Percentiles rank a stretch among this genome's conserved stretches.
Conservation (phyloP, 2,888 invertebrate species). For the Eurois occulta region DNA sequence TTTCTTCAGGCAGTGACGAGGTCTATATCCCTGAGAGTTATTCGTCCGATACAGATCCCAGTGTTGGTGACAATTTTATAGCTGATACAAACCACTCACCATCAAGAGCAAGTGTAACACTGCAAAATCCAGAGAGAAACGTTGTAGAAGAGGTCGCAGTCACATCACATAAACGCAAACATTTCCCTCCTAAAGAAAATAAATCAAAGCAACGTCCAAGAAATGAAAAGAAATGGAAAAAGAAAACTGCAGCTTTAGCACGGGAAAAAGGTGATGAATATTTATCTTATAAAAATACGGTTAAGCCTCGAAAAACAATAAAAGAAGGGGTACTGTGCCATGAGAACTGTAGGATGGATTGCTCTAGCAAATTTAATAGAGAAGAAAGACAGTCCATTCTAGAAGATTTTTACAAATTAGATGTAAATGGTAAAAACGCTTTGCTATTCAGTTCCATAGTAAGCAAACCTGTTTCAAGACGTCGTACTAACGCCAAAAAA, state of each 20-base stretch:
- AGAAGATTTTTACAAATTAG: conserved; percentile 40
- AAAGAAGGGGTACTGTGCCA: conserved; percentile 44
- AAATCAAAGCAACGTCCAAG: conserved; percentile 47
- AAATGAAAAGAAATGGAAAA: conserved; percentile 51
- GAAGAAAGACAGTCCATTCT: conserved; percentile 42
- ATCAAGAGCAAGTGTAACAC: conserved; percentile 27
- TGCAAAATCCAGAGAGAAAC: conserved; percentile 31
- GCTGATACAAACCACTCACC: conserved; percentile 30
- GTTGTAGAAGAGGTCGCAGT: conserved; percentile 31
- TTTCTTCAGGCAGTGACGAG: conserved; percentile 41
- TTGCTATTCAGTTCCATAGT: conserved; percentile 38
- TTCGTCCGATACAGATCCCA: conserved; percentile 41
- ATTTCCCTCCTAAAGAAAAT: conserved; percentile 43
- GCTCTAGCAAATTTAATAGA: conserved; percentile 40
- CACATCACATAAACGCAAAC: conserved; percentile 36
- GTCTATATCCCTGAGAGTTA: conserved; percentile 34
- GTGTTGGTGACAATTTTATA: conserved; percentile 31
- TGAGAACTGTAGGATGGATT: conserved; percentile 38
- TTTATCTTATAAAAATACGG: conserved; percentile 40
- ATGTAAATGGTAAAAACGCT: conserved; percentile 42
- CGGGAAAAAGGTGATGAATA: conserved; percentile 46
- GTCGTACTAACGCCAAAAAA: conserved; percentile 42
- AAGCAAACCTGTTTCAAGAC: conserved; percentile 29
- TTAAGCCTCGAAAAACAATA: conserved; percentile 38
- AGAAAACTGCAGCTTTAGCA: conserved; percentile 42